Conservation (phyloP, 1,140 invertebrate species). For the Probaryconus sp. region DNA sequence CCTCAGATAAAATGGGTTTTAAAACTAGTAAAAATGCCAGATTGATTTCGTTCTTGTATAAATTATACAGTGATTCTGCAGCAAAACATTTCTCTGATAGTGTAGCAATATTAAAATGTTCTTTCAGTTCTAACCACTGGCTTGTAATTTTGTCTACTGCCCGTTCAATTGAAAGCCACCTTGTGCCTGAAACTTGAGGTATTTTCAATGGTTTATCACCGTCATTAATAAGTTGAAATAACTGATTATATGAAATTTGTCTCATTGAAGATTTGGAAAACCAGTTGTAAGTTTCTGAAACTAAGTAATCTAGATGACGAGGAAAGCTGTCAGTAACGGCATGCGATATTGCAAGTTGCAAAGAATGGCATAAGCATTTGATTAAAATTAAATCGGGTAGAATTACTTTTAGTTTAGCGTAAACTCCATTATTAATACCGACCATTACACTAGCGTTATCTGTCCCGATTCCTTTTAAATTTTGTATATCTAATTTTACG, state of each 20-base stretch:
- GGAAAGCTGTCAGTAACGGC: slow-evolving; percentile 38
- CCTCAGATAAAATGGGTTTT: slow-evolving; percentile 24
- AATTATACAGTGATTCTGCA: slow-evolving; percentile 56
- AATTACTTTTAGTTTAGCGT: slow-evolving; percentile 51
- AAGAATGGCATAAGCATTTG: slow-evolving; percentile 55
- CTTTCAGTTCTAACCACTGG: slow-evolving; percentile 62
- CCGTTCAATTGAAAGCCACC: slow-evolving; percentile 64
- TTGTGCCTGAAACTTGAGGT: slow-evolving; percentile 39
- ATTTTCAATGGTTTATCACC: slow-evolving; percentile 58
- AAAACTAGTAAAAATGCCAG: slow-evolving; percentile 38
- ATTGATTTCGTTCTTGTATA: slow-evolving; percentile 59
- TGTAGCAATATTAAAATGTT: slow-evolving; percentile 59
- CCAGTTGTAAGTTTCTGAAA: slow-evolving; percentile 64
- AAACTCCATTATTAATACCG: slow-evolving; percentile 70
- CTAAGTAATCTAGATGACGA: slow-evolving; percentile 53
- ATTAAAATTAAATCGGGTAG: slow-evolving; percentile 54
- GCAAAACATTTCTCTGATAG: slow-evolving; percentile 56
- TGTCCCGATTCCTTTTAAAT: slow-evolving; percentile 64
- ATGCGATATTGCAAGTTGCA: slow-evolving; percentile 53
- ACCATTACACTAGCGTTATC: slow-evolving; percentile 71
- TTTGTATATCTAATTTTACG: slow-evolving; percentile 33
- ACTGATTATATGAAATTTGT: slow-evolving; percentile 36
- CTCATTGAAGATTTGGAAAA: slow-evolving; percentile 53
- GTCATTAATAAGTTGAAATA: slow-evolving; percentile 47
- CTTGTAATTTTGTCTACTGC: slow-evolving; percentile 57